A percentile compares a stretch with the other conserved stretches of the same genome.
Evolutionary conservation across 2,797 vertebrate species (phyloP).

Genomic region (Diceros bicornis): DNA sequence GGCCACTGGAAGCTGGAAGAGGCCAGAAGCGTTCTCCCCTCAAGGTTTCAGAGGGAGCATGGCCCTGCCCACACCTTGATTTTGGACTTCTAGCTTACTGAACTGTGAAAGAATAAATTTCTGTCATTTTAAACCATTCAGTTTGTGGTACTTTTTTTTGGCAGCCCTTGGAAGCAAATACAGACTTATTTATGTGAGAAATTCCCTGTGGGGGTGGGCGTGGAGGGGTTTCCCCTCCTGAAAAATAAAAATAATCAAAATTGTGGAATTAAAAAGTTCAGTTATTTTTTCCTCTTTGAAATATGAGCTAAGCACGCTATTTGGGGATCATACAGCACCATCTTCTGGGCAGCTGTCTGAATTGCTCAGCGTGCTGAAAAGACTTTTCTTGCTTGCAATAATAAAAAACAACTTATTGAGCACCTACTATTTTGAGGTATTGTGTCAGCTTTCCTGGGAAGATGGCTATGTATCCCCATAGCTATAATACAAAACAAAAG

Average conservation of each 20-base stretch:
- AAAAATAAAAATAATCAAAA: neutral
- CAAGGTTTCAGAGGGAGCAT: rapidly evolving
- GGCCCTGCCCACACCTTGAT: neutral
- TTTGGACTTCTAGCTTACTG: neutral
- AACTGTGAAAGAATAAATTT: neutral
- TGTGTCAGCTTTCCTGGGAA: neutral
- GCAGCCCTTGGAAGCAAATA: neutral
- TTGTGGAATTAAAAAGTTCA: neutral
- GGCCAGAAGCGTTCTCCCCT: rapidly evolving
- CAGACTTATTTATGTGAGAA: neutral
- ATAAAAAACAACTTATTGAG: neutral
- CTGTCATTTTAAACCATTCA: neutral
- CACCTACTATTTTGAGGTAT: neutral
- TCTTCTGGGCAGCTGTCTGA: slow-evolving; percentile 54
- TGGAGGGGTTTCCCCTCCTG: neutral
- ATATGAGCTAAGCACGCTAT: neutral
- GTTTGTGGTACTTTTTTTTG: neutral
- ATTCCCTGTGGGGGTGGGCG: neutral
- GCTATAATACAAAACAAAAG: neutral
- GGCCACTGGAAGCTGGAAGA: too few species aligned
- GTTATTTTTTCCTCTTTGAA: neutral
- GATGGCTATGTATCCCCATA: neutral
- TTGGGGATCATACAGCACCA: neutral
- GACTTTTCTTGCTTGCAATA: neutral
- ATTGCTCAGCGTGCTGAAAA: neutral